A percentile compares a stretch with the other conserved stretches of the same genome.
Conservation (phyloP, 2,797 vertebrate species). For the Acanthurus leucopareius region DNA sequence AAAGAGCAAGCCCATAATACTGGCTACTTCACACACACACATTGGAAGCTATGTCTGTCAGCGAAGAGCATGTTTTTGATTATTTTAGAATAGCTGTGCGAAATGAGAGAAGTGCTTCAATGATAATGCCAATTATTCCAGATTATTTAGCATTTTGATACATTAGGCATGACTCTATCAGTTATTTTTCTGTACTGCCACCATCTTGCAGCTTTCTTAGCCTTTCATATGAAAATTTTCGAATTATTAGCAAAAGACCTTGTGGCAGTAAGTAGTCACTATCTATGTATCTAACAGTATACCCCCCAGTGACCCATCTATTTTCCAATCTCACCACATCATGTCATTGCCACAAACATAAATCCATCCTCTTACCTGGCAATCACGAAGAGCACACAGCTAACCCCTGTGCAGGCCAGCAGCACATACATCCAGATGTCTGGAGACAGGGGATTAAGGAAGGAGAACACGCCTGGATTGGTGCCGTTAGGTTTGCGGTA, state of each 20-base stretch:
- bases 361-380: conserved; percentile 89
- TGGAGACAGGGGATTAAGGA: conserved; percentile 95
- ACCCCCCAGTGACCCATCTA: not conserved
- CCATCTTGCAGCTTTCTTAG: not conserved
- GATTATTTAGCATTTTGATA: conserved; percentile 3
- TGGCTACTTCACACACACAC: conserved; percentile 21
- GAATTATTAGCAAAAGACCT: not conserved
- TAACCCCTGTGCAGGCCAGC: conserved; percentile 96
- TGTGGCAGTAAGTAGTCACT: not conserved
- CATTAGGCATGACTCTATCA: not conserved
- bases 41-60: conserved; percentile 27
- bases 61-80: conserved; percentile 28
- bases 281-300: not conserved
- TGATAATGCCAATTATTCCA: not conserved
- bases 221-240: not conserved
- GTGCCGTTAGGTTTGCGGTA: conserved; percentile 98
- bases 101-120: not conserved
- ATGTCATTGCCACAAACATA: not conserved
- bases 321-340: not conserved
- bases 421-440: conserved; percentile 99
- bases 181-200: not conserved
- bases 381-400: conserved; percentile 98
- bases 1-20: conserved; percentile 26
- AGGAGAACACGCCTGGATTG: conserved; percentile 97
- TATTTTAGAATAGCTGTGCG: conserved; percentile 28